Base-by-base conservation (phyloP, 2,797 vertebrate genomes). In the Hoplostethus mediterraneus region DNA sequence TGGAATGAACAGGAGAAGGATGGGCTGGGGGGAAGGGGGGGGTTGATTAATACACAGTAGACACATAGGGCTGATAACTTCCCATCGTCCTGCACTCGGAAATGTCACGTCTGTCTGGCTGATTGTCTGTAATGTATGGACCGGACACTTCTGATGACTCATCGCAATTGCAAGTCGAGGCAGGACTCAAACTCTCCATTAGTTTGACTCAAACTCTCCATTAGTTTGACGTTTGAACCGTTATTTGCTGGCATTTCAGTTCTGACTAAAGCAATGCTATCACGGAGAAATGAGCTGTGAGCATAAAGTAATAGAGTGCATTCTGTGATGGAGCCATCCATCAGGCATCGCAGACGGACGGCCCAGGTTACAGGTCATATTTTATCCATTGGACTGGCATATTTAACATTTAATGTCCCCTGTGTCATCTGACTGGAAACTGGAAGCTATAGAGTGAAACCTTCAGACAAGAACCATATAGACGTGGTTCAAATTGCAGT, bases 71-170 rank as follows among this genome's bases (percentile, higher is more conserved):
- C 63, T 68, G 61, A 56, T 74, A 82, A 83, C 71, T 79, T 89
- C 58, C 67, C 60, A 54, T 85, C 69, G 67, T 53, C 21, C 55
- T 54, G 7, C 45, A 31, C 51, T 36, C 75, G 71, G 63, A 89
- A 87, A 89, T 90, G 86, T 81, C 84, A 88, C 33, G 6, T 84
- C 72, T 63, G 61, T 78, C 78, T 3, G 1, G 45, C 57, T 79
- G 11, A 48, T 21, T 25, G 57, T 17, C 21, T 28, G 56, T 62
- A 75, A 80, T 4, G 1, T 58, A 74, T 47, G 31, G 62, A 68
- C 59, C 28, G 55, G 33, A 61, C 60, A 58, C 25, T 48, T 52
- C 40, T 76, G 70, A 73, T 87, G 80, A 90, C 52, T 86, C 75
- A 70, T 57, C 58, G 63, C 45, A 69, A 77, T 68, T 75, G 47